Evolutionary conservation across 2,113 vertebrate species (phyloP), one percentile per base, ranked within the genome.

Genomic region (Suncus etruscus): DNA sequence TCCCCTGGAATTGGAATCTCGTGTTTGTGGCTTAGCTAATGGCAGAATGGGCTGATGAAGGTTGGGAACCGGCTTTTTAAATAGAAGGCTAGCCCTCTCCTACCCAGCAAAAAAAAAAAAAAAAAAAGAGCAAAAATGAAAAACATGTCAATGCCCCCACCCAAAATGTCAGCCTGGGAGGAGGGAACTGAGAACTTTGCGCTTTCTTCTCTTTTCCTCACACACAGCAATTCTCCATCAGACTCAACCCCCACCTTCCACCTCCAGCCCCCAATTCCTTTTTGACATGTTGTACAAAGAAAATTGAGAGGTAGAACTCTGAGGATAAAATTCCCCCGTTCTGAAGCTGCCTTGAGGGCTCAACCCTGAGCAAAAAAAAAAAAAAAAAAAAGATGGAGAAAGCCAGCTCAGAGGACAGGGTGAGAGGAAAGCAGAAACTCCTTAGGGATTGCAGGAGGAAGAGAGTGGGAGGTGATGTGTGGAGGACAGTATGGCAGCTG

Each of bases 241-340:
- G 8, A 16, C 61, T 39, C 75, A 27, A 47, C 24, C 10, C 0
- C 3, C 70, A 27, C 1, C 7, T 31, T 75, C 39, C 2, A 1
- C 63, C 58, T 12, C 31, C 79, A 39, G 1, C 63, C 58, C 15
- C 31, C 79, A 39, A 50, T 76, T 83, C 69, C 80, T 86, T 65
- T 50, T 32, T 66, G 85, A 22, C 39, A 11, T 24, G 69, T 84
- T n/a, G n/a, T 70, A 80, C 91, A 85, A 96, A 94, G 92, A 45
- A 93, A 65, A 79, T 47, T 45, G 74, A 92, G 74, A 51, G 45
- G 25, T 27, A 76, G 91, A 74, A 76, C 69, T 50, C 75, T 29
- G 24, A 18, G 76, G 9, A 50, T 72, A 84, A 90, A 89, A 89
- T 70, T 29, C 68, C 79, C 77, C 31, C 18, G 31, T 24, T 20